These are phyloP conservation scores for Invenusta paracnida DNA, from an alignment of 2,888 invertebrate genomes.

Conservation along the genomic window DNA sequence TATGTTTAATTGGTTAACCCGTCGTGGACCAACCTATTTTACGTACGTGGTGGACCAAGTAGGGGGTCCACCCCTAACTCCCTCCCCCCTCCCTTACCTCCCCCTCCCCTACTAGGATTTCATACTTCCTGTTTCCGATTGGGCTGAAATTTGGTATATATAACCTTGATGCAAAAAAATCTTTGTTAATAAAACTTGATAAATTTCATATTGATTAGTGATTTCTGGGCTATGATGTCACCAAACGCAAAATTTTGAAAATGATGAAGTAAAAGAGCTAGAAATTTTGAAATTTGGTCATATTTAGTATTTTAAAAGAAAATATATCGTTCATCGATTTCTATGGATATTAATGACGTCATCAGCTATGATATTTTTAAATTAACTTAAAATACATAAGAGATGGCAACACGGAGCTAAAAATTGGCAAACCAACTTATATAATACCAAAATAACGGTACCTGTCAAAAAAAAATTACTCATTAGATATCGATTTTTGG, in stretches of 20 bases:
- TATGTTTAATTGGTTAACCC: no score
- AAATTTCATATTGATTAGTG: neutral
- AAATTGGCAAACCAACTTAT: neutral
- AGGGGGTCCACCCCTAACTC: no score
- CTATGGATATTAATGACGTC: neutral
- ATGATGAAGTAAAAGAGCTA: neutral
- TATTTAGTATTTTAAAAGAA: neutral
- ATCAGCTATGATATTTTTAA: neutral
- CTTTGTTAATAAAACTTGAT: neutral
- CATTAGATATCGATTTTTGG: neutral
- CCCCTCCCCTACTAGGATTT: neutral
- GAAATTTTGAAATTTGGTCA: neutral
- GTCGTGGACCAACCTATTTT: constrained; percentile 5
- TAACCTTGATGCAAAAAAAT: neutral
- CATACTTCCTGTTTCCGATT: constrained; percentile 18
- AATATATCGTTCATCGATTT: constrained; percentile 12
- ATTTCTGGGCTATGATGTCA: constrained; percentile 15
- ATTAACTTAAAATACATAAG: neutral
- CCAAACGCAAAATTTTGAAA: neutral
- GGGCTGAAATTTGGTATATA: constrained; percentile 18
- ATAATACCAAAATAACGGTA: neutral
- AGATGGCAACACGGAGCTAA: neutral
- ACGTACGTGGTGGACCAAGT: neutral
- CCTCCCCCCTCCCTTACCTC: neutral
- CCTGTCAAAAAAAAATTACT: neutral